phyloP scores from a whole-genome alignment of 1,140 invertebrate species.

The Drosophila gunungcola region DNA sequence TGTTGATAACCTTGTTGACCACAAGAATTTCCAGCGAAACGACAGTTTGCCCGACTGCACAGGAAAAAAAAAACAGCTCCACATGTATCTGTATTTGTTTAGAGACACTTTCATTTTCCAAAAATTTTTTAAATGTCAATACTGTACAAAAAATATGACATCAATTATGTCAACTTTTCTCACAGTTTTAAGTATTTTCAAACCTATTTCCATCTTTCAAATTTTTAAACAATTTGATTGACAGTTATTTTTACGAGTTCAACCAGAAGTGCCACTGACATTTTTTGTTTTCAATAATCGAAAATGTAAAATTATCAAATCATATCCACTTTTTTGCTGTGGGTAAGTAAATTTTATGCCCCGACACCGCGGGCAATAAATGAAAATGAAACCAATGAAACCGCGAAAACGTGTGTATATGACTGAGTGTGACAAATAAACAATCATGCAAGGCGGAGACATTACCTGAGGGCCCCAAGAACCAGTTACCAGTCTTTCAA shows the following conservation, averaged over 20 bases:
- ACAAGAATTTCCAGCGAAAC: conserved; percentile 71
- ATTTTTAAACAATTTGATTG: too few relatives aligned
- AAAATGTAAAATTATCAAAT: not conserved
- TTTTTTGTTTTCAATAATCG: too few relatives aligned
- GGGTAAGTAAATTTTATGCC: conserved; percentile 52
- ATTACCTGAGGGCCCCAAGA: conserved; percentile 14
- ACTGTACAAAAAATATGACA: too few relatives aligned
- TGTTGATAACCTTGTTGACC: conserved; percentile 81
- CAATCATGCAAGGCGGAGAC: conserved; percentile 23
- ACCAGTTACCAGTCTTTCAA: conserved; percentile 1
- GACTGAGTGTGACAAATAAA: conserved; percentile 23
- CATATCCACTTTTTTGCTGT: conserved; percentile 16
- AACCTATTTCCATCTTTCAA: too few relatives aligned
- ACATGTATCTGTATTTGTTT: too few relatives aligned
- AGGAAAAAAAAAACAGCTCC: not conserved
- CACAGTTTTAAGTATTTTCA: too few relatives aligned
- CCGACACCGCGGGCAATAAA: conserved; percentile 53
- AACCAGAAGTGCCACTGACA: too few relatives aligned
- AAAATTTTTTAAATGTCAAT: too few relatives aligned
- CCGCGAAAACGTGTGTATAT: conserved; percentile 30
- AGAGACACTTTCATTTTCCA: too few relatives aligned
- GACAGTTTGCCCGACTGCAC: conserved; percentile 9
- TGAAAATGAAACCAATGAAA: conserved; percentile 62
- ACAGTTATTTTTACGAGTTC: too few relatives aligned
- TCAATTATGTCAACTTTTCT: too few relatives aligned